phyloP scores from a whole-genome alignment of 2,888 invertebrate genomes.

The Geophilus truncorum region DNA sequence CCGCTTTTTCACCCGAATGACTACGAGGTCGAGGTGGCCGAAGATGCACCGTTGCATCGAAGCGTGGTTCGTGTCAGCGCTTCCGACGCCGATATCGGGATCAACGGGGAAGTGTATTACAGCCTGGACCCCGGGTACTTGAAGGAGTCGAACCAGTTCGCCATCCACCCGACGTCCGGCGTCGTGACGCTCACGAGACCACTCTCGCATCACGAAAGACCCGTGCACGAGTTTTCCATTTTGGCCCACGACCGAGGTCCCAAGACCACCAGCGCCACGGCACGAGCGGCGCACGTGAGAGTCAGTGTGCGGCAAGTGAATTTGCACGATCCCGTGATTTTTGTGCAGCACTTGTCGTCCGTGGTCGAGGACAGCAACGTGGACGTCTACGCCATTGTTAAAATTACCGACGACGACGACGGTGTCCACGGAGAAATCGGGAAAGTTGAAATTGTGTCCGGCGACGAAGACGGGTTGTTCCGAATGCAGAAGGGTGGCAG shows the following conservation, averaged over 20 bases:
- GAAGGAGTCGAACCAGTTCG: conserved; percentile 69
- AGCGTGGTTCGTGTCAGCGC: conserved; percentile 75
- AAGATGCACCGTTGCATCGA: conserved; percentile 78
- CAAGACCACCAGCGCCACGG: conserved; percentile 50
- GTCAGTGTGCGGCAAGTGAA: conserved; percentile 70
- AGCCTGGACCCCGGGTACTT: conserved; percentile 63
- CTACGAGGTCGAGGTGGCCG: conserved; percentile 79
- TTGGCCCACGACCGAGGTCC: conserved; percentile 79
- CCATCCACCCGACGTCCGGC: conserved; percentile 89
- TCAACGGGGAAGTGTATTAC: conserved; percentile 96
- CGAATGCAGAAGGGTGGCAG: conserved; percentile 59
- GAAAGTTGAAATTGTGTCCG: conserved; percentile 75
- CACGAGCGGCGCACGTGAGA: conserved; percentile 41
- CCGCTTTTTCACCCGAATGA: conserved; percentile 87
- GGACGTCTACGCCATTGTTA: conserved; percentile 83
- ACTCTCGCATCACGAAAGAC: conserved; percentile 64
- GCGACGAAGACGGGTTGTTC: conserved; percentile 86
- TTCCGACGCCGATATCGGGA: conserved; percentile 91
- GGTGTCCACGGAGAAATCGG: conserved; percentile 81
- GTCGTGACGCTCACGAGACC: conserved; percentile 75
- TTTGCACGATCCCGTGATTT: conserved; percentile 76
- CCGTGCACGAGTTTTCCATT: conserved; percentile 69
- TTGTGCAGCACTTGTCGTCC: conserved; percentile 70
- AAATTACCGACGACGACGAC: conserved; percentile 73
- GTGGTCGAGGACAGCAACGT: conserved; percentile 72